Conservation (phyloP, 1,140 invertebrate genomes). For the Pseudobourletiella spinata region DNA sequence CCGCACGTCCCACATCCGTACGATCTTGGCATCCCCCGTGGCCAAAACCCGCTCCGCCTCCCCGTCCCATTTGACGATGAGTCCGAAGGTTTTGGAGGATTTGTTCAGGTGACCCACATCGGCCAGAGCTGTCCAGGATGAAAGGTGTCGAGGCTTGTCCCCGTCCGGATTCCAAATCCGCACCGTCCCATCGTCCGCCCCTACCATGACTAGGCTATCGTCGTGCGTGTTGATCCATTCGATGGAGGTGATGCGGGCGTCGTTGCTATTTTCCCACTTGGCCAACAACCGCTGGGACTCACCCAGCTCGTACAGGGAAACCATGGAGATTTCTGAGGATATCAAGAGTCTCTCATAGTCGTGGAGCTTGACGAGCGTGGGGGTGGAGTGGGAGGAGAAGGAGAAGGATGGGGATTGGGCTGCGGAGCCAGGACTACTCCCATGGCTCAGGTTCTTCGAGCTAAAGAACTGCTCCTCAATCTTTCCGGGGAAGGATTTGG, state of each 20-base stretch:
- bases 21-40: slow-evolving; percentile 57
- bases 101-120: slow-evolving; percentile 50
- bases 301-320: slow-evolving; percentile 27
- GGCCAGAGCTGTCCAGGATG: slow-evolving; percentile 70
- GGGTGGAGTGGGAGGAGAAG: slow-evolving; percentile 15
- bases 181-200: slow-evolving; percentile 64
- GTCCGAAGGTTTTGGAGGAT: slow-evolving; percentile 30
- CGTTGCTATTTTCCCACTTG: slow-evolving; percentile 41
- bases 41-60: slow-evolving; percentile 45
- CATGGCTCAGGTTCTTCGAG: slow-evolving; percentile 68
- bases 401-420: slow-evolving; percentile 29
- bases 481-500: slow-evolving; percentile 45
- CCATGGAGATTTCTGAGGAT: slow-evolving; percentile 31
- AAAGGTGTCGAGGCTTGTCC: slow-evolving; percentile 49
- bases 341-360: slow-evolving; percentile 32
- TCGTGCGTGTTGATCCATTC: slow-evolving; percentile 87
- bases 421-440: slow-evolving; percentile 41
- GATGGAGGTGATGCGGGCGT: slow-evolving; percentile 60
- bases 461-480: slow-evolving; percentile 76
- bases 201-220: slow-evolving; percentile 57
- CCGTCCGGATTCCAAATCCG: slow-evolving; percentile 52
- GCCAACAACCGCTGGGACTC: slow-evolving; percentile 6
- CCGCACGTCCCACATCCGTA: slow-evolving; percentile 78
- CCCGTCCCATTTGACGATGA: slow-evolving; percentile 27
- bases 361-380: slow-evolving; percentile 29